These are phyloP conservation scores for Drosophila sordidula DNA, from an alignment of 2,888 invertebrate species.

Conservation along the genomic window DNA sequence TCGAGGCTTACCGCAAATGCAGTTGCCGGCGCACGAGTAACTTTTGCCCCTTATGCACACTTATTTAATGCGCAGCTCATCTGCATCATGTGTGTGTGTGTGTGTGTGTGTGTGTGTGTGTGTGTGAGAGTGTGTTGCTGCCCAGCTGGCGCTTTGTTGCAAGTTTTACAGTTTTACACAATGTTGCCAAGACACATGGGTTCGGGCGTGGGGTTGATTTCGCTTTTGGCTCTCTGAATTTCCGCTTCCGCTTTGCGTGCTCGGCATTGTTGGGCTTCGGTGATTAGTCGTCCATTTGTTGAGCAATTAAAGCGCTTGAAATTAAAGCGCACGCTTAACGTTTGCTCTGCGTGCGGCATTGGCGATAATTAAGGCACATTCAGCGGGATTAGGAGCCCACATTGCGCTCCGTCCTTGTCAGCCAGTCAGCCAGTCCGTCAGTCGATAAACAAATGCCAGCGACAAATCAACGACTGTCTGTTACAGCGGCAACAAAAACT, in stretches of 20 bases:
- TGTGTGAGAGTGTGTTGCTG: constrained; percentile 20
- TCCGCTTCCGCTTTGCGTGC: constrained; percentile 64
- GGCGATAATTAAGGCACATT: constrained; percentile 66
- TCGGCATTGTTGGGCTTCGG: constrained; percentile 47
- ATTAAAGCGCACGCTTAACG: constrained; percentile 70
- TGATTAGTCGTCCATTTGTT: constrained; percentile 75
- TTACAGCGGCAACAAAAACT: constrained; percentile 10
- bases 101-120: constrained; percentile 16
- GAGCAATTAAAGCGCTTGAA: constrained; percentile 73
- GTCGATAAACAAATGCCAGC: constrained; percentile 60
- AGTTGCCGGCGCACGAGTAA: constrained; percentile 69
- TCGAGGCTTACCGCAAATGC: constrained; percentile 71
- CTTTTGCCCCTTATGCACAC: constrained; percentile 63
- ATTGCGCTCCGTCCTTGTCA: constrained; percentile 9
- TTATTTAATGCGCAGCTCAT: constrained; percentile 62
- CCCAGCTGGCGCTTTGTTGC: constrained; percentile 49
- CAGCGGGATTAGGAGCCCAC: constrained; percentile 53
- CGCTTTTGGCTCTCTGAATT: constrained; percentile 50
- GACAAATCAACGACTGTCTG: constrained; percentile 47
- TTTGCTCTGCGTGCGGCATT: constrained; percentile 55
- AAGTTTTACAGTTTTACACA: constrained; percentile 42
- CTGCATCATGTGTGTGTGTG: constrained; percentile 56
- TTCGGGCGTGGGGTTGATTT: not conserved
- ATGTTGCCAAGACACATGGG: constrained; percentile 48
- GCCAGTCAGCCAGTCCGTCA: constrained; percentile 14